Base-by-base conservation (phyloP, 2,113 vertebrate genomes). In the Gnathonemus echidnorhynchus region DNA sequence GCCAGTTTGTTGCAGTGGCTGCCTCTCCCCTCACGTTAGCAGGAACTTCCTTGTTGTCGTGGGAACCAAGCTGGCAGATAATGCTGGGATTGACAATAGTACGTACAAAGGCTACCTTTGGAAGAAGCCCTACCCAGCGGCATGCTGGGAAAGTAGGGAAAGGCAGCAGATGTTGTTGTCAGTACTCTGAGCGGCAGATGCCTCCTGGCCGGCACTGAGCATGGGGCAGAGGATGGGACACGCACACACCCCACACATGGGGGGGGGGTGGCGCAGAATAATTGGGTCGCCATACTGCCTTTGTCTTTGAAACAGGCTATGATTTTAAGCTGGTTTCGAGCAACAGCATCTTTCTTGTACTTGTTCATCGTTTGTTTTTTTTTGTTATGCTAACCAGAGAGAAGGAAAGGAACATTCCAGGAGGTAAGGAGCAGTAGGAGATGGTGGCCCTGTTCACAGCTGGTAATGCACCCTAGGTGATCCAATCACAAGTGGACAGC, bases 121-220 rank as follows among this genome's bases (percentile, higher is more conserved):
- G 97, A 96, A 97, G 96, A 97, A 97, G 96, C 94, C 94, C 93
- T 95, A 96, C 95, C 96, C 96, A 95, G 93, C 95, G 94, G 97
- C 95, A 93, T 94, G 95, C 94, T 96, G 95, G 96, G 96, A 96
- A 95, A 95, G 95, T 94, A 93, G 96, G 97, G 95, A 96, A 97
- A 95, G 94, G 97, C 94, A 96, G 95, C 97, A 97, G 97, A 97
- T 97, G 97, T 97, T 96, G 95, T 94, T 96, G 95, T 94, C 93
- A 94, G 94, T 94, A 92, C 95, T 93, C 91, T 89, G 94, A 95
- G 96, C 96, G 96, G 97, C 96, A 97, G 97, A 97, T 97, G 97
- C 96, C 91, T 96, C 95, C 96, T 96, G 96, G 96, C 96, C 93
- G 93, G 94, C 90, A 95, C 96, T 95, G 95, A 94, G 95, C 92